Conservation (phyloP, 2,113 vertebrate species). For the Octodon degus region DNA sequence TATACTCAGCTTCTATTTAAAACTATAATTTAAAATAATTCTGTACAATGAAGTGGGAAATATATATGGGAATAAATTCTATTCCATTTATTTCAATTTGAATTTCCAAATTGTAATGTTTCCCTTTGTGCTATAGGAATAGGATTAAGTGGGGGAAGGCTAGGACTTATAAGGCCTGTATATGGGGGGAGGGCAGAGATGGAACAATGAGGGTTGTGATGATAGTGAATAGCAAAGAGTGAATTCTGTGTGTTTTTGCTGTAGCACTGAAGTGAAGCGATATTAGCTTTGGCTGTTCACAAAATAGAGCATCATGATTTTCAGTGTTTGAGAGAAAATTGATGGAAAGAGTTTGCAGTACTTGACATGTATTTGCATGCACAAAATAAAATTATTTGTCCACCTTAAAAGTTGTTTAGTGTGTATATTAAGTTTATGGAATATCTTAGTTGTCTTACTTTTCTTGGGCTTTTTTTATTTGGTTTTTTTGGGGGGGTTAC, state of each 20-base stretch:
- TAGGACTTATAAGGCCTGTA: slow-evolving; percentile 86
- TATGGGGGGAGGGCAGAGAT: slow-evolving; percentile 80
- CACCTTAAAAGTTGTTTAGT: slow-evolving; percentile 83
- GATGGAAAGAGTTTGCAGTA: slow-evolving; percentile 92
- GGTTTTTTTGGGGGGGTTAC: not conserved
- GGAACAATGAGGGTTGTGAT: slow-evolving; percentile 85
- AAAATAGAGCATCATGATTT: slow-evolving; percentile 91
- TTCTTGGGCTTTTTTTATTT: slow-evolving; percentile 51
- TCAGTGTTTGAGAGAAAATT: slow-evolving; percentile 90
- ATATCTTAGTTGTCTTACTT: slow-evolving; percentile 66
- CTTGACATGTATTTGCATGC: slow-evolving; percentile 97
- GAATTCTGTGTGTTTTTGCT: slow-evolving; percentile 89
- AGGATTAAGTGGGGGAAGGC: slow-evolving; percentile 86
- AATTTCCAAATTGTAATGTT: slow-evolving; percentile 93
- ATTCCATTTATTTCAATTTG: slow-evolving; percentile 94
- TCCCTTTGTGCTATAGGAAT: slow-evolving; percentile 93
- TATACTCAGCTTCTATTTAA: slow-evolving; percentile 95
- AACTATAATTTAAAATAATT: slow-evolving; percentile 95
- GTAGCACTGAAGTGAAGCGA: slow-evolving; percentile 89
- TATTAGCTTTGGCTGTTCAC: slow-evolving; percentile 90
- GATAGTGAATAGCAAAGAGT: slow-evolving; percentile 86
- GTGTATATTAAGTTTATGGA: slow-evolving; percentile 71
- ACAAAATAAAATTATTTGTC: slow-evolving; percentile 93
- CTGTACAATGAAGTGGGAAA: slow-evolving; percentile 93
- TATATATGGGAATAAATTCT: slow-evolving; percentile 95